A percentile compares a stretch with the other conserved stretches of the same genome.
phyloP scores from a whole-genome alignment of 2,797 vertebrate species.

The Eospalax fontanierii region DNA sequence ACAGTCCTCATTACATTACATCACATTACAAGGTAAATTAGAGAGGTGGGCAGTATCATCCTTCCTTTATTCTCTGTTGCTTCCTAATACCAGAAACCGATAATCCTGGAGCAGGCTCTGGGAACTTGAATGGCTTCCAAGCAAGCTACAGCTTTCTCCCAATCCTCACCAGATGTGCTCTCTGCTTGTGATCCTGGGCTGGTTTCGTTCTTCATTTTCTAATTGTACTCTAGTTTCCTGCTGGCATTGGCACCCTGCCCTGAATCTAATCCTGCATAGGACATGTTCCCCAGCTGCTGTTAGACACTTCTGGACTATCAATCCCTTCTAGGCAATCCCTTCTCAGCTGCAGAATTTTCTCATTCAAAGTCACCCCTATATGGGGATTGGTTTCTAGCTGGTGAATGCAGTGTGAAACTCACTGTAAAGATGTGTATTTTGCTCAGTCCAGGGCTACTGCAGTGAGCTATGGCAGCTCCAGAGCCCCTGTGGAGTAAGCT shows the following conservation, averaged over 20 bases:
- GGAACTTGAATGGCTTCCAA: background rate
- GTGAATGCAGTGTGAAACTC: background rate
- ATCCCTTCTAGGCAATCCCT: background rate
- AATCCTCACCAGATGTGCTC: background rate
- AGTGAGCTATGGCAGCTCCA: background rate
- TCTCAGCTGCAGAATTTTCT: background rate
- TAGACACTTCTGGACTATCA: background rate
- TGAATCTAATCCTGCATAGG: background rate
- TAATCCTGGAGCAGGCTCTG: background rate
- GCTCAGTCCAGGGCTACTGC: background rate
- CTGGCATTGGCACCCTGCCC: background rate
- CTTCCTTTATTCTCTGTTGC: background rate
- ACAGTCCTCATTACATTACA: no score
- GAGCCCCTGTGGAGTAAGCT: background rate
- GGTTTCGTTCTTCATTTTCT: background rate
- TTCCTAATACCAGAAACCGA: background rate
- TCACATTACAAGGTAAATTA: no score
- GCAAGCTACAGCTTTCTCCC: background rate
- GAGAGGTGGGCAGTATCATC: background rate
- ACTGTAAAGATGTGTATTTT: background rate
- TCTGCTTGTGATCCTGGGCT: background rate
- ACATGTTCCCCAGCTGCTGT: background rate
- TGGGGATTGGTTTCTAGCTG: background rate
- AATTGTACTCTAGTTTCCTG: background rate
- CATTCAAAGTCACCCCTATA: background rate